Conservation (phyloP, 2,113 vertebrate genomes). For the Seriola dumerili region DNA sequence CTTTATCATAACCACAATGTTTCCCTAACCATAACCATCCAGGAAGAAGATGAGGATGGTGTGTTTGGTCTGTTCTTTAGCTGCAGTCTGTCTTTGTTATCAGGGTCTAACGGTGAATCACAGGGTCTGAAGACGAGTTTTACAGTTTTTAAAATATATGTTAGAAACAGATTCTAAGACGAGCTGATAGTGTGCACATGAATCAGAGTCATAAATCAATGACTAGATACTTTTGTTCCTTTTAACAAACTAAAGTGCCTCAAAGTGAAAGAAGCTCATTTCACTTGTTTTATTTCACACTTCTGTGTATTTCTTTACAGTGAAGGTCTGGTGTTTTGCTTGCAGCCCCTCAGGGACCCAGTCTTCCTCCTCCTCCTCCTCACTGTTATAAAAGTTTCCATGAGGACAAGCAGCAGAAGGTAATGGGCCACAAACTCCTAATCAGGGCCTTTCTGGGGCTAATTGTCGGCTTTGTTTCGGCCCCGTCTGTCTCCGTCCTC, state of each 20-base stretch:
- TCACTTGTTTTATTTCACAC: constrained; percentile 24
- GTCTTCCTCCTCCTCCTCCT: not conserved
- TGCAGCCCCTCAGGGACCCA: constrained; percentile 6
- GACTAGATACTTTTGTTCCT: not conserved
- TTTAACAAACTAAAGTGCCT: no score
- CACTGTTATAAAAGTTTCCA: constrained; percentile 3
- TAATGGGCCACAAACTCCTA: constrained; percentile 69
- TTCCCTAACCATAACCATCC: no score
- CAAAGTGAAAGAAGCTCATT: not conserved
- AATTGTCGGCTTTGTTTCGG: constrained; percentile 50
- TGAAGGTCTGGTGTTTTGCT: constrained; percentile 9
- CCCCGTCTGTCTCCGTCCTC: constrained; percentile 43
- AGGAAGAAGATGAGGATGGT: no score
- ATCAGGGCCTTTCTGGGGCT: constrained; percentile 63
- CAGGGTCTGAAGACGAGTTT: no score
- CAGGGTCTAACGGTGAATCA: no score
- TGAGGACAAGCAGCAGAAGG: constrained; percentile 16
- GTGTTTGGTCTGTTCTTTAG: no score
- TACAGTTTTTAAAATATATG: no score
- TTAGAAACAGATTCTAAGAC: no score
- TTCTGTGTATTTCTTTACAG: not conserved
- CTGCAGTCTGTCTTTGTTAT: no score
- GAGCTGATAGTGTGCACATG: no score
- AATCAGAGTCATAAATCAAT: no score
- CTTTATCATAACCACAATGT: no score